Evolutionary conservation across 2,797 vertebrate species (phyloP), one percentile per base, ranked within the genome.

Genomic region (Myotis planiceps): DNA sequence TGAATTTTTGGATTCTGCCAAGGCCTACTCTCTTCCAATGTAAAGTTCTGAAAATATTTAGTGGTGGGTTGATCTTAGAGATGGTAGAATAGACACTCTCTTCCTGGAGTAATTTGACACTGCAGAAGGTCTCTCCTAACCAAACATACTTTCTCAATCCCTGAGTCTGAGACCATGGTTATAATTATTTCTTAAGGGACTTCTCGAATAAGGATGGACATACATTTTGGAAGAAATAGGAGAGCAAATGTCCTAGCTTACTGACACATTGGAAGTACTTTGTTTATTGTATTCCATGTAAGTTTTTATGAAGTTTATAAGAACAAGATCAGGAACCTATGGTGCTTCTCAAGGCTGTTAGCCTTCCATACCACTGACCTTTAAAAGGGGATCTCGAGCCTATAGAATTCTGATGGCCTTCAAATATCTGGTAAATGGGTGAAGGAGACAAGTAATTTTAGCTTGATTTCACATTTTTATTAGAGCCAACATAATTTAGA

Each of bases 21-120:
- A 78, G 37, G 21, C 32, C 49, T 75, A 6, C 3, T 25, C 8
- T 87, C 14, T 84, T 79, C 42, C 5, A 39, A 6, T 12, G 2
- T 55, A 37, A 76, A 65, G n/a, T 72, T 68, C 49, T 93, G 63
- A 75, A 68, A 80, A 95, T 83, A 83, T 29, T 69, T 84, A 69
- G 9, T 16, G 34, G 10, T 15, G 32, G 47, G 6, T 42, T 69
- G 7, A 88, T 81, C 13, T 65, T 83, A 45, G 74, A 88, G 32
- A 68, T 63, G 58, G 32, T 55, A 8, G 5, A 74, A 23, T 23
- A 45, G 29, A 81, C 21, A 39, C 5, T 19, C 21, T 55, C 25
- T 32, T 88, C 32, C 45, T 53, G 60, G 39, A 93, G 9, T 74
- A 21, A 88, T 80, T 39, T 76, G 45, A 66, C 27, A 4, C 37